Conservation (phyloP, 1,140 invertebrate species). For the Drosophila teissieri region DNA sequence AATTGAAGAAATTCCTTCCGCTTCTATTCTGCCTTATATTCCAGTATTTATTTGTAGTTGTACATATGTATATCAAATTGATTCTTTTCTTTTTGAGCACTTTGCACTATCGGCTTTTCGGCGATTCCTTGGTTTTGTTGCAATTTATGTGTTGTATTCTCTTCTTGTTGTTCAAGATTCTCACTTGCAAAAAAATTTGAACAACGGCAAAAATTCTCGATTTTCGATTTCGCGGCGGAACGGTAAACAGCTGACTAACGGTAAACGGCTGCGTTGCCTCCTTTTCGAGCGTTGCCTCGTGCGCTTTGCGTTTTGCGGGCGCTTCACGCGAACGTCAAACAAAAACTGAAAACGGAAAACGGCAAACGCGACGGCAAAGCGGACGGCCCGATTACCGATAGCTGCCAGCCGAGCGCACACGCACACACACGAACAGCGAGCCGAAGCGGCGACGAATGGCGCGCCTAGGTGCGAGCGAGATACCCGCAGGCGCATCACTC, state of each 20-base stretch:
- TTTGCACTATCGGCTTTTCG: conserved; percentile 18
- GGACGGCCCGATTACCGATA: conserved; percentile 35
- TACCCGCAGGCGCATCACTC: conserved; percentile 11
- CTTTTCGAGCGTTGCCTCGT: conserved; percentile 5
- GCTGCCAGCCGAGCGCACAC: conserved; percentile 17
- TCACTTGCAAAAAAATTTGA: conserved; percentile 50
- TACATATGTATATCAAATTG: not conserved
- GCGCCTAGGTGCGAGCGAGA: conserved; percentile 59
- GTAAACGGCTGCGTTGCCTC: conserved; percentile 26
- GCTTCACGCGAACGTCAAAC: conserved; percentile 78
- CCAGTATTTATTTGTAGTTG: conserved; percentile 33
- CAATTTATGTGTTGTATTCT: conserved; percentile 11
- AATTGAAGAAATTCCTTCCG: not conserved
- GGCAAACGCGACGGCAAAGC: conserved; percentile 47
- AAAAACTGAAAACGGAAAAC: conserved; percentile 77
- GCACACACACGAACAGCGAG: conserved; percentile 20
- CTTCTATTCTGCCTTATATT: conserved; percentile 12
- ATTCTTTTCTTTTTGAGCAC: conserved; percentile 2
- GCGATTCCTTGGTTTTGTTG: conserved; percentile 26
- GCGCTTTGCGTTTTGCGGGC: conserved; percentile 31
- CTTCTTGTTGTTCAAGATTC: conserved; percentile 17
- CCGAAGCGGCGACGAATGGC: conserved; percentile 51
- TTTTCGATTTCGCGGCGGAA: conserved; percentile 30
- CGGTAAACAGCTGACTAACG: conserved; percentile 44
- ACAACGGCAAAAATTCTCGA: conserved; percentile 24